Evolutionary conservation across 2,113 vertebrate genomes (phyloP).

Genomic region (Aleadryas rufinucha): DNA sequence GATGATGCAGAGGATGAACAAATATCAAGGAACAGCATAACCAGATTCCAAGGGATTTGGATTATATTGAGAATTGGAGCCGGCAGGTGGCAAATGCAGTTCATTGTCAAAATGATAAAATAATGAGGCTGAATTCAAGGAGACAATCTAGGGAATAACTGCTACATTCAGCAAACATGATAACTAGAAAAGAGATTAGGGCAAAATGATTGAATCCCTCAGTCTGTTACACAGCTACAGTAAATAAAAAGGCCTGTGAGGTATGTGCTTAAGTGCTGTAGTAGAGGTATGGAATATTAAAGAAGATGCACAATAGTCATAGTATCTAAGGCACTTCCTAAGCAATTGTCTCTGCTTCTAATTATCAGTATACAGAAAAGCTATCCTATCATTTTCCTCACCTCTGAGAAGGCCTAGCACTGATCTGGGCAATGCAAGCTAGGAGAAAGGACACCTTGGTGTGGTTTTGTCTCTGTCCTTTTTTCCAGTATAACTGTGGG

Average conservation of each 20-base stretch:
- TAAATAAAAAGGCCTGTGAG: background rate
- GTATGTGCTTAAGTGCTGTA: background rate
- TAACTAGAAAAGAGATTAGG: background rate
- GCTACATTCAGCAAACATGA: background rate
- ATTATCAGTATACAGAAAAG: background rate
- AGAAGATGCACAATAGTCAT: background rate
- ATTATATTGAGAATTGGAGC: background rate
- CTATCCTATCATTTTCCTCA: background rate
- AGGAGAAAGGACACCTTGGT: background rate
- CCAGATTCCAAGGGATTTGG: slow-evolving; percentile 11
- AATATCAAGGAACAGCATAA: background rate
- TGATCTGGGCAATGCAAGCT: background rate
- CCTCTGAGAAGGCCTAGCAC: background rate
- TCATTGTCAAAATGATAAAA: slow-evolving; percentile 48
- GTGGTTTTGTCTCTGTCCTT: background rate
- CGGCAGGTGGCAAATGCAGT: slow-evolving; percentile 28
- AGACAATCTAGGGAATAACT: slow-evolving; percentile 22
- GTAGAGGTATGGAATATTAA: background rate
- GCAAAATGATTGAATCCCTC: background rate
- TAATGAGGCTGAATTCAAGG: slow-evolving; percentile 22
- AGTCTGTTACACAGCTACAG: background rate
- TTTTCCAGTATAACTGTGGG: background rate
- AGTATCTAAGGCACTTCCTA: background rate
- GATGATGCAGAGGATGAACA: slow-evolving; percentile 10
- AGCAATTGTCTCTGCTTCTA: background rate